Base-by-base conservation (phyloP, 2,797 vertebrate genomes). In the Paratrypauchen microcephalus region DNA sequence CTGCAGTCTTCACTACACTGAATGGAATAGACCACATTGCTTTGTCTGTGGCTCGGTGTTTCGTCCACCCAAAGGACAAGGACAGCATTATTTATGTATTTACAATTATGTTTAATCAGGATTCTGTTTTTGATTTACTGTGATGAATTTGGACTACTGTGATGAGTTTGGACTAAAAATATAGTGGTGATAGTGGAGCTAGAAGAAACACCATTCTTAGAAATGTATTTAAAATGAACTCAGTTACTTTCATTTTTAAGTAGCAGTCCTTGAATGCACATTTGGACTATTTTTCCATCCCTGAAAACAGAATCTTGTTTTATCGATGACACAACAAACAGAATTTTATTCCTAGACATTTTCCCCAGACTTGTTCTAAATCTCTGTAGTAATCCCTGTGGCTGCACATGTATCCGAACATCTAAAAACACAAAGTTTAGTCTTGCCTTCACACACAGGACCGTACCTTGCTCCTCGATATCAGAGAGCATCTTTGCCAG, bases 381-480 rank as follows among this genome's bases (percentile, higher is more conserved):
- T 21, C 6, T 24, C 52, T 64, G 65, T 60, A 24, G 74, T 66
- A 81, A 87, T 83, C 76, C 76, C 70, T 67, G 4, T 73, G 82
- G 74, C 60, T 64, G 65, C 76, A 57, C 45, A 62, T 58, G 48
- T 2, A 52, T 73, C 74, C 54, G 47, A 59, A 80, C 55, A 65
- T 65, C 45, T 50, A 19, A 57, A 41, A 18, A 28, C 50, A 55
- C 30, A 52, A 21, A 47, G 63, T 0, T 75, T 30, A 21, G 47
- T 65, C 45, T 63, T 47, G 54, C 23, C 61, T 54, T 66, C 1
- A 70, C 70, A 67, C n/a, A 69, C 52, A 60, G 71, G 48, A 30
- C 70, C n/a, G 24, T 88, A 93, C 92, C 92, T 91, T 87, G 79
- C 68, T 83, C 82, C 62, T 93, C 91, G 57, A 89, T 84, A 75